A percentile compares a stretch with the other conserved stretches of the same genome.
phyloP scores from a whole-genome alignment of 2,113 vertebrate genomes.

The Morone chrysops region DNA sequence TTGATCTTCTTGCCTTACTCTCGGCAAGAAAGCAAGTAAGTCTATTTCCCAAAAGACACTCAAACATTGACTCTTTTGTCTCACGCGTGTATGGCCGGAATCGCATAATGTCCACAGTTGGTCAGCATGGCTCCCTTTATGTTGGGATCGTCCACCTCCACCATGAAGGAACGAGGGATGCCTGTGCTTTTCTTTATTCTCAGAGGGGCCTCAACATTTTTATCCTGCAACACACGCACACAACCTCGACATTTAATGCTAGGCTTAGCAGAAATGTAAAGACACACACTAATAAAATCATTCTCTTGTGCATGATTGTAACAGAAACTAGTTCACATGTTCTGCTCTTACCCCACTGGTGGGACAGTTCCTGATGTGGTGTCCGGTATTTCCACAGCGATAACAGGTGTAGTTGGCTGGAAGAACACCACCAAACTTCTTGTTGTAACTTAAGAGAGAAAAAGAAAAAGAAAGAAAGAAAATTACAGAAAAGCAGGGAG shows the following conservation, averaged over 20 bases:
- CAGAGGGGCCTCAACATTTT: conserved; percentile 90
- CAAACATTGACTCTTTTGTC: conserved; percentile 44
- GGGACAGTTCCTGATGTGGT: conserved; percentile 98
- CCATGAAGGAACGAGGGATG: conserved; percentile 98
- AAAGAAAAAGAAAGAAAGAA: not conserved
- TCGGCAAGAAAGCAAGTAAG: not conserved
- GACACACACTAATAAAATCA: not conserved
- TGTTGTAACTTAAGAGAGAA: conserved; percentile 87
- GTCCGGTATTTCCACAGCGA: conserved; percentile 94
- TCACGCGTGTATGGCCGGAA: conserved; percentile 97
- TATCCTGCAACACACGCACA: conserved; percentile 86
- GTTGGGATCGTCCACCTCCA: conserved; percentile 95
- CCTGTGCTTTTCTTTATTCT: conserved; percentile 97
- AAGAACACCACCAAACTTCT: conserved; percentile 88
- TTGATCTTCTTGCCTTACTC: not conserved
- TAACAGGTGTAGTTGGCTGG: conserved; percentile 95
- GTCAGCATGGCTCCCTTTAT: conserved; percentile 98
- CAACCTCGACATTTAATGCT: not conserved
- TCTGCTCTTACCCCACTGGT: conserved; percentile 88
- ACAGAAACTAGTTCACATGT: not conserved
- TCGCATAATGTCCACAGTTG: conserved; percentile 94
- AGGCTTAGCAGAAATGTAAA: not conserved
- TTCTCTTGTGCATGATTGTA: not conserved
- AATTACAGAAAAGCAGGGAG: not conserved
- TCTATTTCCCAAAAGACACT: not conserved